Evolutionary conservation across 2,888 invertebrate genomes (phyloP), one percentile per base, ranked within the genome.

Genomic region (Aspidapion aeneum): DNA sequence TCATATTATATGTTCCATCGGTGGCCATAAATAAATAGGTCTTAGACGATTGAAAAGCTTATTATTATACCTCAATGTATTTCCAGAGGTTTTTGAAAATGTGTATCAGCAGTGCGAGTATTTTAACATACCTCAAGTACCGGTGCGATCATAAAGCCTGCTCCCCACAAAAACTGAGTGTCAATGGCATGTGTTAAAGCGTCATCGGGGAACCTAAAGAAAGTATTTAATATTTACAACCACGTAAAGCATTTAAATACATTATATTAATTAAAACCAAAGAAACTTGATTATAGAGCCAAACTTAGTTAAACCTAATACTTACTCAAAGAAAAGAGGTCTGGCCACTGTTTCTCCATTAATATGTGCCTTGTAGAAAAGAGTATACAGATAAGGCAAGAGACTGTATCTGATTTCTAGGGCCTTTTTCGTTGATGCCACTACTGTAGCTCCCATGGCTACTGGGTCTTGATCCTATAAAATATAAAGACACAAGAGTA

Each of bases 381-480:
- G 79, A 0, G 91, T 88, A 80, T 93, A 94, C 68, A 92, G 84
- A 74, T 91, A 89, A 0, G 93, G 93, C 60, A 93, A 79, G 12
- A 93, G 79, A 1, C 83, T 78, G 79, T 94, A 94, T 22, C 93
- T 85, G 56, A 85, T 82, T 1, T 79, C 77, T 0, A 91, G 80
- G 0, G 90, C 87, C 20, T 80, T 79, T 62, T 82, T 82, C 0
- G 89, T 85, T 0, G 91, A 89, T 12, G 77, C 76, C 16, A 87
- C 84, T 20, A 91, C 90, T 51, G 80, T 82, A 0, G 83, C 79
- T 1, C 91, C 91, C 74, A 91, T 79, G 17, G 87, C 84, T 1
- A 86, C 93, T 0, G 94, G 94, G 82, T 94, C 94, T 83, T 94
- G 94, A 48, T 89, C 87, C 90, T 90, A 68, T 60, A 69, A 63